phyloP scores from a whole-genome alignment of 2,888 invertebrate genomes.

The Timandra comae region DNA sequence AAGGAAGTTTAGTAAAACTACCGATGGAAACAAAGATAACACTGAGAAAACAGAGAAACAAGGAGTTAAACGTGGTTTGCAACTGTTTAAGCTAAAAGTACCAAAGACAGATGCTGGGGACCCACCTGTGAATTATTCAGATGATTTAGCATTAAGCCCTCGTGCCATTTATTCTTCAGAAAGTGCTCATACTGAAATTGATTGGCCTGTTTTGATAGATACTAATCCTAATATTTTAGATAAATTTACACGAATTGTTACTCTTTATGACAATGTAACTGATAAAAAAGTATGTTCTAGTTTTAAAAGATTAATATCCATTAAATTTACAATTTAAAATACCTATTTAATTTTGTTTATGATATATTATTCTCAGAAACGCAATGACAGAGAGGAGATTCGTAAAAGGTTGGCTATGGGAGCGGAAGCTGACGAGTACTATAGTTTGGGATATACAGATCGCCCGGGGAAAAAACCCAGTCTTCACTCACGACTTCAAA shows the following conservation, averaged over 20 bases:
- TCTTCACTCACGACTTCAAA: conserved; percentile 90
- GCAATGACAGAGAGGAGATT: conserved; percentile 95
- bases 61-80: conserved; percentile 48
- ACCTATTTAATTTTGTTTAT: too few relatives aligned
- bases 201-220: conserved; percentile 74
- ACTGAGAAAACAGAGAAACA: conserved; percentile 42
- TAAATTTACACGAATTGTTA: conserved; percentile 67
- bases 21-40: conserved; percentile 40
- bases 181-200: conserved; percentile 66
- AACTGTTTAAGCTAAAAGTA: conserved; percentile 52
- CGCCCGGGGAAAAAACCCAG: conserved; percentile 89
- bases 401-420: conserved; percentile 91
- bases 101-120: conserved; percentile 38
- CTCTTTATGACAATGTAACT: conserved; percentile 37
- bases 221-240: conserved; percentile 65
- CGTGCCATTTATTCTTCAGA: conserved; percentile 69
- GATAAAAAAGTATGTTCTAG: conserved; percentile 41
- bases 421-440: conserved; percentile 84
- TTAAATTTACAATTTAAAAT: conserved; percentile 1
- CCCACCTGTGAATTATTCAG: conserved; percentile 42
- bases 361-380: conserved; percentile 82
- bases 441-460: conserved; percentile 76
- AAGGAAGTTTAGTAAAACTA: conserved; percentile 58
- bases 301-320: background rate
- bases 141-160: conserved; percentile 69